A percentile compares a stretch with the other conserved stretches of the same genome.
phyloP scores from a whole-genome alignment of 2,797 vertebrate species.

The Xyrichtys novacula region DNA sequence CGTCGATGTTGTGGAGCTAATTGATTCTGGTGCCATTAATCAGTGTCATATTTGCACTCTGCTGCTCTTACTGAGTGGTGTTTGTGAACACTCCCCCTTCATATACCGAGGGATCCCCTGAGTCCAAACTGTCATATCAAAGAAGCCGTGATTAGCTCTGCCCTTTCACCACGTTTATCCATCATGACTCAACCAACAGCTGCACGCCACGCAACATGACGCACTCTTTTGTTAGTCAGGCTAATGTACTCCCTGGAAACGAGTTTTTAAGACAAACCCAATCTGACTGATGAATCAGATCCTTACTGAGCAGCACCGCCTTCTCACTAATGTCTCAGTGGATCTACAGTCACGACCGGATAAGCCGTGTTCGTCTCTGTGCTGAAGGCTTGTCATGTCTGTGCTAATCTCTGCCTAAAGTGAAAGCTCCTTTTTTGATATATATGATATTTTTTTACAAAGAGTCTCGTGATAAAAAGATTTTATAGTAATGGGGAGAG shows the following conservation, averaged over 20 bases:
- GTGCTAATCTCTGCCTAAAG: neutral
- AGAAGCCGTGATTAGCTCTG: slow-evolving; percentile 41
- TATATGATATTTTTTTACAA: neutral
- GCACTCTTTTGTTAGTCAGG: slow-evolving; percentile 16
- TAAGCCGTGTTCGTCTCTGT: slow-evolving; percentile 18
- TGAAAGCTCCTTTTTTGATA: neutral
- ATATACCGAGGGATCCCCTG: slow-evolving; percentile 30
- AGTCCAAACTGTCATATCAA: slow-evolving; percentile 49
- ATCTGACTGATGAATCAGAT: slow-evolving; percentile 48
- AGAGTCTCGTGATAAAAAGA: too few relatives aligned
- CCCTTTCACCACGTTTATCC: slow-evolving; percentile 43
- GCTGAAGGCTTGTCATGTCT: slow-evolving; percentile 15
- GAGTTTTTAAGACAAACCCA: slow-evolving; percentile 25
- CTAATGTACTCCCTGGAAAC: slow-evolving; percentile 34
- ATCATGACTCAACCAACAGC: slow-evolving; percentile 36
- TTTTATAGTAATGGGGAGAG: too few relatives aligned
- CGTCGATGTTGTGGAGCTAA: slow-evolving; percentile 47
- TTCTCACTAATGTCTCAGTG: slow-evolving; percentile 14
- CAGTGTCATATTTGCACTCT: slow-evolving; percentile 55
- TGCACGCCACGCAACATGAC: slow-evolving; percentile 26
- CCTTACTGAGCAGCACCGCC: slow-evolving; percentile 6
- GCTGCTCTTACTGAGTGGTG: slow-evolving; percentile 15
- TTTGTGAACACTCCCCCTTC: slow-evolving; percentile 20
- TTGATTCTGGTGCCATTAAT: slow-evolving; percentile 65
- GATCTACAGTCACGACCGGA: slow-evolving; percentile 38